Base-by-base conservation (phyloP, 2,113 vertebrate genomes). In the Gadus chalcogrammus region DNA sequence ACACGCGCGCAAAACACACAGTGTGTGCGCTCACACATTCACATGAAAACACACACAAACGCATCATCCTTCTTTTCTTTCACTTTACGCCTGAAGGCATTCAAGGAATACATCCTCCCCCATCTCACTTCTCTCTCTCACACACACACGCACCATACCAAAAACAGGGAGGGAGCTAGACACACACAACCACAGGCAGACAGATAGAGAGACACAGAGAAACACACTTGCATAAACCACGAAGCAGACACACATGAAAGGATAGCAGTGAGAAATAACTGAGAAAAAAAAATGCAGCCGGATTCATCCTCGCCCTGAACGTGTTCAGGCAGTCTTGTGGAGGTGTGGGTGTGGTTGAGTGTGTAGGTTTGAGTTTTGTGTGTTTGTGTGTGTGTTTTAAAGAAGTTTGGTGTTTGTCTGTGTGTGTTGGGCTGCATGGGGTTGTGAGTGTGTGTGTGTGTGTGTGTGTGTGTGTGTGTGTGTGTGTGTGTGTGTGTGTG, bases 71-170 rank as follows among this genome's bases (percentile, higher is more conserved):
- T 69, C 18, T 31, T 65, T 61, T 73, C 67, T 74, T 69, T 67
- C 82, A 81, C 81, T 77, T 84, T 84, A 69, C 79, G 91, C 89
- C 88, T 81, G 73, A 74, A 90, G 89, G 83, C 89, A 87, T 87
- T 90, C 81, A 84, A 79, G 91, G 83, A 87, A 85, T 80, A 82
- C 83, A 78, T 63, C 80, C 82, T 70, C 88, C 86, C 87, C 90
- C 88, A 72, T 72, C 82, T 64, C 78, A 72, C 71, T 73, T 6
- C 65, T 27, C 67, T n/a, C 64, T 52, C 61, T 24, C 53, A 31
- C 69, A 16, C 63, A 70, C 62, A 61, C n/a, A n/a, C n/a, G n/a
- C 55, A 55, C 76, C 76, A 35, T 12, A 61, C 35, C 76, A 72
- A 9, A 48, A 48, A 9, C 42, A 48, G 42, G 42, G 5, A 13